Evolutionary conservation across 2,113 vertebrate species (phyloP).

Genomic region (Hippoglossus stenolepis): DNA sequence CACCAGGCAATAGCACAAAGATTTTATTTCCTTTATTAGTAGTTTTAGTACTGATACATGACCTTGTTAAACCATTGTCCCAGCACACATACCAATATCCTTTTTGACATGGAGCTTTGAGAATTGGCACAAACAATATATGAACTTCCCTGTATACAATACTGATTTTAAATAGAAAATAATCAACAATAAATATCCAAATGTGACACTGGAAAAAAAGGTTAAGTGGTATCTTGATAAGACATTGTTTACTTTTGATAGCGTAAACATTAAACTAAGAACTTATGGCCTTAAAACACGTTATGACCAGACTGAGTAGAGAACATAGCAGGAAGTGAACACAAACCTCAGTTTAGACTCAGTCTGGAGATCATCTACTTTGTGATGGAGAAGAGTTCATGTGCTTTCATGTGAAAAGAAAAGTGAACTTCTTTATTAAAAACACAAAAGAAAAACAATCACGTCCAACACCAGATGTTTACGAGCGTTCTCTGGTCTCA

Average conservation of each 20-base stretch:
- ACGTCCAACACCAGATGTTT: background rate
- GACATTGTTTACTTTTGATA: conserved; percentile 5
- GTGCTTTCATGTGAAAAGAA: background rate
- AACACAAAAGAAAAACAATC: conserved; percentile 9
- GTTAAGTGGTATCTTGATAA: background rate
- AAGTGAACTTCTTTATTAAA: background rate
- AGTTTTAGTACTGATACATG: conserved; percentile 67
- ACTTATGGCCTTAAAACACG: conserved; percentile 11
- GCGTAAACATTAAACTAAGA: conserved; percentile 39
- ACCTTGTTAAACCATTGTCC: conserved; percentile 60
- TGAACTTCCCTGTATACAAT: conserved; percentile 60
- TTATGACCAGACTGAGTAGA: too few relatives aligned
- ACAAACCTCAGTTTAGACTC: conserved; percentile 7
- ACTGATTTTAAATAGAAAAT: conserved; percentile 52
- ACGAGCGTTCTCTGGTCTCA: conserved; percentile 7
- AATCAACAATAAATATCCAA: conserved; percentile 58
- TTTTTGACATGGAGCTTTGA: conserved; percentile 65
- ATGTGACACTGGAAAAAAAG: conserved; percentile 31
- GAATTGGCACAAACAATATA: conserved; percentile 78
- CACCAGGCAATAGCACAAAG: background rate
- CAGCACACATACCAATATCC: conserved; percentile 56
- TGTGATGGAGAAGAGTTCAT: conserved; percentile 10
- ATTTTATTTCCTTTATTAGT: conserved; percentile 74
- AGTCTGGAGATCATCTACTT: background rate
- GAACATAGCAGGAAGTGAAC: too few relatives aligned